Percentiles rank a stretch among this genome's conserved stretches.
Evolutionary conservation across 1,140 invertebrate genomes (phyloP).

Genomic region (Aplysia californica): DNA sequence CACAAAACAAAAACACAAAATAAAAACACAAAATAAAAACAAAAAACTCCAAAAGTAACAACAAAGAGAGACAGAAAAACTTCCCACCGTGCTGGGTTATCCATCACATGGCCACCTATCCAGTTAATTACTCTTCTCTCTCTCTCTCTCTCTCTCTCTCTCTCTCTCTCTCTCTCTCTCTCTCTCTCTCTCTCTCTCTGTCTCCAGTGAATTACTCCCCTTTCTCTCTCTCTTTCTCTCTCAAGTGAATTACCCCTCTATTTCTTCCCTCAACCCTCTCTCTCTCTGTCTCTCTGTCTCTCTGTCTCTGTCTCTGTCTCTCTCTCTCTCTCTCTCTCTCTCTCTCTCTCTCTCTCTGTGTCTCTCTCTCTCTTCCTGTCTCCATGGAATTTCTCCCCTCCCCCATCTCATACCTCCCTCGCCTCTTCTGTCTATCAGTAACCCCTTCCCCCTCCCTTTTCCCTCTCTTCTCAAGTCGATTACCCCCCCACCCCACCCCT

Average conservation of each 20-base stretch:
- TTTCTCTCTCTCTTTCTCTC: slow-evolving; percentile 1
- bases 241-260: neutral
- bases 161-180: neutral
- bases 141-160: neutral
- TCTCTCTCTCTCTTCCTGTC: neutral
- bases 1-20: no score
- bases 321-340: no score
- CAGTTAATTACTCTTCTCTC: neutral
- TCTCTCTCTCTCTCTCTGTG: neutral
- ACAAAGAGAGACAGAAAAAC: no score
- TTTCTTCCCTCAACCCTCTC: neutral
- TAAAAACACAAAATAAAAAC: no score
- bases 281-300: neutral
- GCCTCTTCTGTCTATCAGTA: neutral
- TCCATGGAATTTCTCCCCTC: neutral
- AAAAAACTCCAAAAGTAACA: no score
- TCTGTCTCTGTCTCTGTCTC: neutral
- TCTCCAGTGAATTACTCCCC: neutral
- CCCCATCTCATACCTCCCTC: neutral
- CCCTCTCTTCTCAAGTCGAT: neutral
- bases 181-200: neutral
- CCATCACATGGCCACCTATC: no score
- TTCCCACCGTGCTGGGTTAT: no score
- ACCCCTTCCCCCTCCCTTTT: neutral
- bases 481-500: no score